phyloP scores from a whole-genome alignment of 2,113 vertebrate species.

The Pluvialis apricaria region DNA sequence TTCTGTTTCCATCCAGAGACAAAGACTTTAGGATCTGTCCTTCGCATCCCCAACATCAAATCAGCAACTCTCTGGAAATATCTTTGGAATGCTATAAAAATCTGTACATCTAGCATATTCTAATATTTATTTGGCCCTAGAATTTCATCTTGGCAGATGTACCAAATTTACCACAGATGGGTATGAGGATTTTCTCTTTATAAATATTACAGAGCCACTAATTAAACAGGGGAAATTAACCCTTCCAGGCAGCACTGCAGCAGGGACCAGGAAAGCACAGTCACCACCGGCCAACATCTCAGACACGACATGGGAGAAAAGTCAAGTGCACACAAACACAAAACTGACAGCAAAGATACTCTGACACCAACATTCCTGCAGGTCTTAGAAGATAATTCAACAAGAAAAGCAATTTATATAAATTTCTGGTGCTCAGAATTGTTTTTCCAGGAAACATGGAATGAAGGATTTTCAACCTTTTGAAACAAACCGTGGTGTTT shows the following conservation, averaged over 20 bases:
- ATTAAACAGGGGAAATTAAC: slow-evolving; percentile 21
- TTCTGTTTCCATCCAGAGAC: neutral
- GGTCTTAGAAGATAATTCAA: neutral
- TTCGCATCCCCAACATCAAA: neutral
- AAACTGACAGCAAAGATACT: neutral
- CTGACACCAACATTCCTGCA: neutral
- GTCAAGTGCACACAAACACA: neutral
- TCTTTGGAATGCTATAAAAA: neutral
- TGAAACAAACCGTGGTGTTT: neutral
- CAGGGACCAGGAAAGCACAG: neutral
- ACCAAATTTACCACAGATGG: neutral
- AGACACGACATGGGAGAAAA: neutral
- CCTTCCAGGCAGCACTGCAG: neutral
- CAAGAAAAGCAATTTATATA: neutral
- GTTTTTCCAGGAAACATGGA: neutral
- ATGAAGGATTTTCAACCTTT: neutral
- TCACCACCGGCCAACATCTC: neutral
- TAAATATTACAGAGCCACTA: slow-evolving; percentile 9
- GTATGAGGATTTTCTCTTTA: slow-evolving; percentile 1
- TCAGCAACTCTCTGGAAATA: neutral
- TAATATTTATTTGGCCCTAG: neutral
- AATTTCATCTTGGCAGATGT: slow-evolving; percentile 9
- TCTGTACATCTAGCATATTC: neutral
- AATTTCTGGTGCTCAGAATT: neutral
- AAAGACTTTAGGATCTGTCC: neutral